phyloP scores from a whole-genome alignment of 2,888 invertebrate genomes.

The Agonum fuliginosum region DNA sequence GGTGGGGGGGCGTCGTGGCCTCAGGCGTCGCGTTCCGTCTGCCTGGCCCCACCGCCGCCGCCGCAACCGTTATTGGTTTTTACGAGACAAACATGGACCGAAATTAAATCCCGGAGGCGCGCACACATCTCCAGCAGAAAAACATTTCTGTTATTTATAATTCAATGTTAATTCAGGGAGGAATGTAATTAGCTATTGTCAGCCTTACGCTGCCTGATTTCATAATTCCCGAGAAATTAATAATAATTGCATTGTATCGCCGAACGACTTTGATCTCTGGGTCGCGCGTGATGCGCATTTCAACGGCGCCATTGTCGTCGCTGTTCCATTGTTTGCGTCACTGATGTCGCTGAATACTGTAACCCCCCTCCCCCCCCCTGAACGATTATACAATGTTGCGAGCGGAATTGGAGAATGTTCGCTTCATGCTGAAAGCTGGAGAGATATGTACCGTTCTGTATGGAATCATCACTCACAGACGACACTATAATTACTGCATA shows the following conservation, averaged over 20 bases:
- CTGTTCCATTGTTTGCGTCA: constrained; percentile 55
- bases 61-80: constrained; percentile 71
- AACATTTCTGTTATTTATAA: constrained; percentile 72
- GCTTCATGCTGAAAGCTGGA: no score
- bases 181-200: constrained; percentile 63
- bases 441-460: no score
- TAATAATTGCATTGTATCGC: constrained; percentile 72
- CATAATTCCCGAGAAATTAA: constrained; percentile 72
- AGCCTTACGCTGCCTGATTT: constrained; percentile 67
- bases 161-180: constrained; percentile 70
- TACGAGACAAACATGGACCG: constrained; percentile 73
- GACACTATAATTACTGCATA: no score
- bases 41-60: not conserved
- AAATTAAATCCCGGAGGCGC: constrained; percentile 72
- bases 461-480: no score
- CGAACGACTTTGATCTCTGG: constrained; percentile 69
- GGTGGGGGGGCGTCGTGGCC: not conserved
- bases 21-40: not conserved
- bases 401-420: no score
- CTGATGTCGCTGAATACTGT: constrained; percentile 40
- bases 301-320: constrained; percentile 63
- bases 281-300: constrained; percentile 68
- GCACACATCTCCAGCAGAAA: constrained; percentile 68
- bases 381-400: not conserved
- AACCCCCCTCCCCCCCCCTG: not conserved